Base-by-base conservation (phyloP, 2,113 vertebrate species). In the Terrapene triunguis region DNA sequence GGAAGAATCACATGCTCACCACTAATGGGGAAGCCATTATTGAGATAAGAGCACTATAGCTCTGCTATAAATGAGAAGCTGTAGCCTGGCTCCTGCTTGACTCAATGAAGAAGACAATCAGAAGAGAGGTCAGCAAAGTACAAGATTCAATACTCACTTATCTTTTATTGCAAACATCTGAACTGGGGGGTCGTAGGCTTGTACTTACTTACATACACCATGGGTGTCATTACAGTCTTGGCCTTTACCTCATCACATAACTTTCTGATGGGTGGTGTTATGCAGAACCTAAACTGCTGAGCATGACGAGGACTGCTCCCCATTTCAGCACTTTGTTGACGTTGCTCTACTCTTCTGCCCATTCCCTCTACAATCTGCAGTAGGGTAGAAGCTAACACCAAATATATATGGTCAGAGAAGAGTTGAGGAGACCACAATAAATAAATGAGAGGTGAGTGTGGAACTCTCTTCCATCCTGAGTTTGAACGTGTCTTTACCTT, bases 361-460 rank as follows among this genome's bases (percentile, higher is more conserved):
- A 93, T 65, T 82, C 82, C 0, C 59, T 8, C 6, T 22, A 24
- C 24, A 79, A 19, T 38, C 35, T 25, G 14, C 53, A 82, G 59
- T 0, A 84, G 2, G 3, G 5, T 13, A 93, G 38, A 82, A 44
- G 54, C 81, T 55, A 82, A 57, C 12, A 57, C 84, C 57, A 83
- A 57, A 85, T 89, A 32, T 87, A 55, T 16, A 65, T 42, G 42
- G 22, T 12, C 11, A 14, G 38, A 59, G 74, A 29, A 65, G n/a
- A 57, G 5, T 16, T 85, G 19, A 35, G 89, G 88, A 79, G 35
- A 94, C 24, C 48, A n/a, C 80, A n/a, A 12, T 6, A 90, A 91
- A 84, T 27, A 94, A 27, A 84, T 6, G 1, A 48, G 50, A 88
- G 38, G 42, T 3, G 44, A 82, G 82, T 72, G 65, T 38, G 88